Percentiles rank a stretch among this genome's conserved stretches.
Evolutionary conservation across 2,888 invertebrate genomes (phyloP).

Genomic region (Lamproptera curius): DNA sequence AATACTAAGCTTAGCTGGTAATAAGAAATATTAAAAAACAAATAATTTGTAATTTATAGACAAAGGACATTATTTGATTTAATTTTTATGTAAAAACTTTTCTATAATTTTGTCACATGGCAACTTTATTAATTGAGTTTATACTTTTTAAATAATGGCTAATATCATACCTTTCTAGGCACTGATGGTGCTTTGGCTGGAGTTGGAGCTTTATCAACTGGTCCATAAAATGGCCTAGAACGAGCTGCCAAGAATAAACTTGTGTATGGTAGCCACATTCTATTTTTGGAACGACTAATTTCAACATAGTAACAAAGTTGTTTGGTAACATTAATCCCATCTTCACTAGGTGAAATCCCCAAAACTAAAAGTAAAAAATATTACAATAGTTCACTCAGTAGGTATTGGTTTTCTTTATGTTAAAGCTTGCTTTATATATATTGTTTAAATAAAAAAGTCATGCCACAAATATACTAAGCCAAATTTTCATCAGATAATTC

Average conservation of each 20-base stretch:
- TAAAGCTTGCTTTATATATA: too few relatives aligned
- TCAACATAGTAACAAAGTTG: slow-evolving; percentile 66
- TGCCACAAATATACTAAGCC: too few relatives aligned
- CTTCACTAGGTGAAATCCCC: slow-evolving; percentile 51
- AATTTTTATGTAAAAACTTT: too few relatives aligned
- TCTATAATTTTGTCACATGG: too few relatives aligned
- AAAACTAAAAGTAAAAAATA: slow-evolving; percentile 42
- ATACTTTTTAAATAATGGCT: background rate
- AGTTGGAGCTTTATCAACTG: slow-evolving; percentile 33
- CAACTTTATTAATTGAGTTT: background rate
- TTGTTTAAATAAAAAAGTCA: too few relatives aligned
- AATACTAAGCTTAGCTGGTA: too few relatives aligned
- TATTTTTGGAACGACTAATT: slow-evolving; percentile 45
- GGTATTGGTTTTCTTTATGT: too few relatives aligned
- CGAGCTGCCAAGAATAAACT: slow-evolving; percentile 55
- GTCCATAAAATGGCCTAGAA: slow-evolving; percentile 64
- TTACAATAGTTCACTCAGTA: background rate
- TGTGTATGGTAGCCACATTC: slow-evolving; percentile 64
- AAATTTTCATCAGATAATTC: too few relatives aligned
- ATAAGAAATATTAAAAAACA: too few relatives aligned
- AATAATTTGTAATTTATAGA: too few relatives aligned
- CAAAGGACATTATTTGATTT: too few relatives aligned
- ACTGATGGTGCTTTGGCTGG: slow-evolving; percentile 30
- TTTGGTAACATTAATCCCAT: slow-evolving; percentile 46
- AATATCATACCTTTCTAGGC: slow-evolving; percentile 48